A percentile compares a stretch with the other conserved stretches of the same genome.
phyloP scores from a whole-genome alignment of 2,113 vertebrate species.

The Xenus cinereus region DNA sequence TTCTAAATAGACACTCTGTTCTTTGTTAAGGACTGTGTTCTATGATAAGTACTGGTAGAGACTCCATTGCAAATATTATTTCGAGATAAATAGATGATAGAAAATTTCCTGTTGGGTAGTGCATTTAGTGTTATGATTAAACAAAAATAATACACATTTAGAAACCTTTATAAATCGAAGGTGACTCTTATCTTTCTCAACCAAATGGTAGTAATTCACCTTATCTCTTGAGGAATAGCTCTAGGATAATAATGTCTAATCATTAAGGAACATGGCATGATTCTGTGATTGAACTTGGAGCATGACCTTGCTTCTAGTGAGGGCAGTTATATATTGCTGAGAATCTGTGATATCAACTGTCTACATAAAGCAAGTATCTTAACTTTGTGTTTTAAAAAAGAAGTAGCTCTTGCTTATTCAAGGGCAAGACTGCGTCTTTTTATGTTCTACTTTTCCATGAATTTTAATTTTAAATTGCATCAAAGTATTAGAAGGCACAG shows the following conservation, averaged over 20 bases:
- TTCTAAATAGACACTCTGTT: background rate
- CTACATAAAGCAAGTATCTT: background rate
- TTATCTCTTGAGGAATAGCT: background rate
- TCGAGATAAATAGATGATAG: background rate
- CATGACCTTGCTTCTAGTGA: background rate
- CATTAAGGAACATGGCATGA: background rate
- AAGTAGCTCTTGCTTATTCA: background rate
- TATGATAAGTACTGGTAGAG: background rate
- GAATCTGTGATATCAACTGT: background rate
- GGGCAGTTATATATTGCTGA: background rate
- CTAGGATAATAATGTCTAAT: background rate
- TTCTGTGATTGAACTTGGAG: background rate
- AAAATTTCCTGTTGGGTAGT: background rate
- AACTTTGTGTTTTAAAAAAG: background rate
- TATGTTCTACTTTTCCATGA: background rate
- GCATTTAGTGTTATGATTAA: background rate
- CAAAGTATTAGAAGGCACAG: background rate
- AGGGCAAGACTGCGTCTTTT: background rate
- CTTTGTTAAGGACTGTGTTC: background rate
- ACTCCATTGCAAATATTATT: background rate
- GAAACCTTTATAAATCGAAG: background rate
- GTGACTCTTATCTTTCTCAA: background rate
- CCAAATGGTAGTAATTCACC: background rate
- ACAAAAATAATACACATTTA: background rate
- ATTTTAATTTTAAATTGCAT: background rate